Evolutionary conservation across 2,113 vertebrate genomes (phyloP), one percentile per base, ranked within the genome.

Genomic region (Dasyornis broadbenti): DNA sequence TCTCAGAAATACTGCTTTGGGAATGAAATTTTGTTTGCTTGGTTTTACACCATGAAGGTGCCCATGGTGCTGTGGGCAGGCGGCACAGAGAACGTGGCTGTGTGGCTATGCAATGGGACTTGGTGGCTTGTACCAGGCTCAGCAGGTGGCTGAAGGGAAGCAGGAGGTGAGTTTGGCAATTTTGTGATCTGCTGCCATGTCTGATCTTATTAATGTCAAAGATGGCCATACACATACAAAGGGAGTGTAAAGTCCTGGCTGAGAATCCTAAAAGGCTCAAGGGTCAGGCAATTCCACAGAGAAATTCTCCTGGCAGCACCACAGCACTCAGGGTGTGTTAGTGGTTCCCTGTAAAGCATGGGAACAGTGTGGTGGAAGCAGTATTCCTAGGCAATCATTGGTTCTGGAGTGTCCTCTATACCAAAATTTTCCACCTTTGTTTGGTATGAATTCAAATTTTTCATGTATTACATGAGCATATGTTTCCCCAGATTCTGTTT

Each of bases 401-500:
- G 60, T 71, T 91, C 92, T 95, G 78, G 47, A 81, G 79, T 70
- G 44, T 92, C 13, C 59, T 42, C 18, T 63, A 28, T 37, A 82
- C 72, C 77, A 80, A 73, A 80, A 66, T 90, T 89, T 78, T 33
- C 80, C 31, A 86, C 79, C 92, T 87, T 94, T 91, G 40, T 90
- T 95, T 83, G 37, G 28, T 69, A 90, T 40, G 63, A 80, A 49
- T 89, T 83, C 3, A 1, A 90, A 50, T 91, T 90, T 96, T 90
- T 88, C 56, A 21, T 86, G 54, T 90, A 60, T 70, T 95, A 57
- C 56, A 65, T 49, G 66, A 94, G 33, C 89, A 93, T 95, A 75
- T 90, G 76, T 89, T 94, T 95, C 82, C 68, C 60, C 50, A 82
- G 87, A 92, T 94, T 95, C 91, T 96, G 95, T 92, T 97, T 81